Evolutionary conservation across 2,888 invertebrate species (phyloP), one percentile per base, ranked within the genome.

Genomic region (Syritta pipiens): DNA sequence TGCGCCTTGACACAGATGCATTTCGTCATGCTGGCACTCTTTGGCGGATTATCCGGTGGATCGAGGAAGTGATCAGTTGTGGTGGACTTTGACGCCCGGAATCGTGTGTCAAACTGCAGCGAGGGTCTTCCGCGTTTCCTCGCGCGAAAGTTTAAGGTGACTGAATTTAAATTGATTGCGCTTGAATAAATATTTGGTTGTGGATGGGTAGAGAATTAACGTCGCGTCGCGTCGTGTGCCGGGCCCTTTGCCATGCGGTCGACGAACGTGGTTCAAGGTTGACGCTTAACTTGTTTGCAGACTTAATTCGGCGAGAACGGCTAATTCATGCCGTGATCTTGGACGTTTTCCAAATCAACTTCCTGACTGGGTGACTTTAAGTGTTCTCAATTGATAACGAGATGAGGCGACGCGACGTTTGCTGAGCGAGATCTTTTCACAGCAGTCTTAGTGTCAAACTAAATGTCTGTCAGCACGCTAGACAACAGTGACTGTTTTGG

Each of bases 271-370:
- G 5, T n/a, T 28, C 30, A 19, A 5, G 35, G n/a, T 32, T n/a
- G n/a, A n/a, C n/a, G n/a, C n/a, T n/a, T n/a, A 60, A 67, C 67
- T 37, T 14, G 53, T 67, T 59, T 60, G 67, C 67, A 60, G 67
- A 67, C n/a, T 74, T 60, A 60, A 60, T 67, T 74, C 48, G 32
- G 60, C 67, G 14, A 72, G 14, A 17, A 30, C 20, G 24, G 20
- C 17, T 35, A 35, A 37, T 42, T 53, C 24, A 49, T 37, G 22
- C 57, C 37, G 19, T 59, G 74, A 30, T 30, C 59, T 74, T 74
- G 67, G 60, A 57, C 5, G 24, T 24, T 49, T 30, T 51, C n/a
- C 10, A 44, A 62, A 71, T 28, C 35, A 14, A 53, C 53, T 71
- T 71, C 69, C 60, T 44, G 51, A 30, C 1, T 26, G 12, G 35